Base-by-base conservation (phyloP, 2,888 invertebrate genomes). In the Andrena haemorrhoa region DNA sequence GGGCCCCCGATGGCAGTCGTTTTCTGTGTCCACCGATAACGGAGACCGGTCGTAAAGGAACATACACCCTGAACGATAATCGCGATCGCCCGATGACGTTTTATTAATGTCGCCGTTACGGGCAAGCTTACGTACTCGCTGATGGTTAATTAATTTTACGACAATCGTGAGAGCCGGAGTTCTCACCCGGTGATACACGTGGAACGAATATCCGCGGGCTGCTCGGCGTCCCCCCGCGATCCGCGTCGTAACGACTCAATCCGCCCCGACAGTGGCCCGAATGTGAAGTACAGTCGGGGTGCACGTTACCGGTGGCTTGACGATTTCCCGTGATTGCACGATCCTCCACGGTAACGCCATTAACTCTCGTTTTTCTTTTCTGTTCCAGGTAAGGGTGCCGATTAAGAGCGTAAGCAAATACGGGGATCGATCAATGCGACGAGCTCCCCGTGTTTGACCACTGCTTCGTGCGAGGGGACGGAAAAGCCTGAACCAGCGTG, bases 311-410 rank as follows among this genome's bases (percentile, higher is more conserved):
- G 31, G 56, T n/a, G 31, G 56, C 3, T 26, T 3, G n/a, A n/a
- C 2, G 49, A 16, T 16, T n/a, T 23, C n/a, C n/a, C 33, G 2
- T 51, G 49, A 26, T 49, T 20, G 29, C 23, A 10, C 12, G 35
- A 16, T 26, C 5, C n/a, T n/a, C 20, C 56, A 7, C 8, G 41
- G 35, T 26, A 26, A 49, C n/a, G 26, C 61, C 63, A 71, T 78
- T 80, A 79, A 79, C 76, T 68, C 29, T 26, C 47, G 33, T 41
- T n/a, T 68, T 26, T 65, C 33, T 64, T 74, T 82, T 83, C 35
- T 64, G 61, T 86, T 81, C 7, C 88, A 85, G 88, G 86, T 86
- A 75, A 86, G 85, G 26, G 61, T n/a, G 8, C 58, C 33, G 64
- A 71, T 73, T 71, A 41, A 73, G 60, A 73, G 60, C 53, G 58